Conservation (phyloP, 92 coral and sea anemone species). For the Parazoanthus swiftii region DNA sequence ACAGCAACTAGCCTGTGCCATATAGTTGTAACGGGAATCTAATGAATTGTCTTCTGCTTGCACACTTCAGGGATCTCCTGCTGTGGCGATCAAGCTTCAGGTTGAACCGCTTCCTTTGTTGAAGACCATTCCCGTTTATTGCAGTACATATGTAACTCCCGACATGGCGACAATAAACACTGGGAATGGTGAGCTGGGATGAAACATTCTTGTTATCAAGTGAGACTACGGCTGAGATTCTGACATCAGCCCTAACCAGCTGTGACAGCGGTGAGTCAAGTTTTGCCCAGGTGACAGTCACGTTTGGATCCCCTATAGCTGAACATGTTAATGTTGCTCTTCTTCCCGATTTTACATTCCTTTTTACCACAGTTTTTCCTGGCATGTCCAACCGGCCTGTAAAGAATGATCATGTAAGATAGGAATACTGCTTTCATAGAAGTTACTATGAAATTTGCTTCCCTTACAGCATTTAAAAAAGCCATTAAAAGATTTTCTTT, state of each 20-base stretch:
- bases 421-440: background rate
- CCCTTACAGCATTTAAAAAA: too few species aligned
- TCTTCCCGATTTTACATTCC: background rate
- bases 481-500: too few species aligned
- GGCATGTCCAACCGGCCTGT: constrained; percentile 27
- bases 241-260: background rate
- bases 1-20: background rate
- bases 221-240: background rate
- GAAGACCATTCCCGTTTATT: constrained; percentile 13
- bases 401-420: background rate
- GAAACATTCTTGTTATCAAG: background rate
- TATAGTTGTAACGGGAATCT: background rate
- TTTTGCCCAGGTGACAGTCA: constrained; percentile 10
- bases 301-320: constrained; percentile 6
- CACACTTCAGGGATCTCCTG: constrained; percentile 24
- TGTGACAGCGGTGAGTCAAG: background rate
- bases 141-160: constrained; percentile 32
- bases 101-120: constrained; percentile 20
- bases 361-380: constrained; percentile 18
- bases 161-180: constrained; percentile 11
- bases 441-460: too few species aligned
- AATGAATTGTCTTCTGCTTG: background rate
- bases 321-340: constrained; percentile 14
- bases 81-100: constrained; percentile 16
- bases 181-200: constrained; percentile 6